Base-by-base conservation (phyloP, 2,797 vertebrate species). In the Lagorchestes hirsutus region DNA sequence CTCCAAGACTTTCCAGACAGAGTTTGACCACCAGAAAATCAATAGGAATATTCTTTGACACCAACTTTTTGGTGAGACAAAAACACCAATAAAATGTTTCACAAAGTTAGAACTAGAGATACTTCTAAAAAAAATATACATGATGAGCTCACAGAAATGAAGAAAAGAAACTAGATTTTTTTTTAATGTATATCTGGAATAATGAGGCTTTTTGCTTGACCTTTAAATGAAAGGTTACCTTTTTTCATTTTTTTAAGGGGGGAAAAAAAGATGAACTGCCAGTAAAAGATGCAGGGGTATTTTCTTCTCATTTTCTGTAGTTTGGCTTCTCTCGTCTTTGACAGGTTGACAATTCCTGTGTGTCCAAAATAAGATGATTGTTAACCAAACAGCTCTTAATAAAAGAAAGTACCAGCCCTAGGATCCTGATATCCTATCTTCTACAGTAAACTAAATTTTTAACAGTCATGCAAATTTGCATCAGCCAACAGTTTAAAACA, bases 201-300 rank as follows among this genome's bases (percentile, higher is more conserved):
- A 31, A 87, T 54, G 8, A 87, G 34, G 55, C 13, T 24, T 5
- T 54, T 58, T 90, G 10, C 31, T 96, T 91, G 90, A n/a, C 90
- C 54, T 91, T 92, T 91, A 92, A 95, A 95, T 58, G 93, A 95
- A 95, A 95, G 54, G 82, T 92, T 90, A n/a, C 40, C 28, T 93
- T 91, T 87, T 95, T 95, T 95, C 74, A 87, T 52, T 59, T 62
- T 87, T 87, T 87, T 11, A 87, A 24, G 3, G 50, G 40, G 8
- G 11, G 67, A 1, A 4, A 11, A 56, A 96, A 74, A 90, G 58
- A 95, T 87, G 55, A 95, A 58, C 2, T 93, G 91, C 55, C 90
- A 62, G 52, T 97, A 92, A 87, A 94, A 95, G 50, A 96, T 55
- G 16, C 22, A 92, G 24, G n/a, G 40, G 91, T 50, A 5, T 0